A percentile compares a stretch with the other conserved stretches of the same genome.
phyloP scores from a whole-genome alignment of 2,797 vertebrate genomes.

The Thunnus albacares region DNA sequence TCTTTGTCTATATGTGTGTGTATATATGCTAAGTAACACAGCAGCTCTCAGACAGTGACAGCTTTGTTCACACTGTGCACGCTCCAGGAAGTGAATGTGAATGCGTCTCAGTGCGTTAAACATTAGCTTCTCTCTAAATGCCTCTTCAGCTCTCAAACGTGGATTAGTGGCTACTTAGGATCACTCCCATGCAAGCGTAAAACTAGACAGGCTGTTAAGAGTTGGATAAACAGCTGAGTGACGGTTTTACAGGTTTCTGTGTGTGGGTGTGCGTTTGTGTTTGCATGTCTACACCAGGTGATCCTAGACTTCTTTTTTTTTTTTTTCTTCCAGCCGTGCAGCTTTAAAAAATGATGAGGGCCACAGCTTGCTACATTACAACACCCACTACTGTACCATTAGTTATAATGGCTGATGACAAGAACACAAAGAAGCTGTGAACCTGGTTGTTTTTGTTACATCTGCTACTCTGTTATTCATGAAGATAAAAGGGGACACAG shows the following conservation, averaged over 20 bases:
- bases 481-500: not conserved
- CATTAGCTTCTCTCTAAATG: conserved; percentile 69
- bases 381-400: not conserved
- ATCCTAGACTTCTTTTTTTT: conserved; percentile 6
- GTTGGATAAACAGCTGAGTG: conserved; percentile 36
- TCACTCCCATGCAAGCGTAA: conserved; percentile 51
- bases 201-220: conserved; percentile 58
- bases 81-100: conserved; percentile 66
- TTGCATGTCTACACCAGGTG: conserved; percentile 11
- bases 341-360: conserved; percentile 18
- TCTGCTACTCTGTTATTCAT: not conserved
- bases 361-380: not conserved
- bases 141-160: conserved; percentile 60
- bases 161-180: conserved; percentile 71
- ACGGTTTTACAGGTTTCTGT: conserved; percentile 41
- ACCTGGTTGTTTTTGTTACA: not conserved
- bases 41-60: conserved; percentile 61
- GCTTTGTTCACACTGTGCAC: conserved; percentile 59
- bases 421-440: not conserved
- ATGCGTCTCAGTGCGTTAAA: conserved; percentile 62
- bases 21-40: conserved; percentile 42
- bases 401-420: not conserved
- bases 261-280: conserved; percentile 9
- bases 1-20: conserved; percentile 11
- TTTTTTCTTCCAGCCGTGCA: not conserved